A percentile compares a stretch with the other conserved stretches of the same genome.
Evolutionary conservation across 1,140 invertebrate genomes (phyloP).

Genomic region (Drosophila nikananu): DNA sequence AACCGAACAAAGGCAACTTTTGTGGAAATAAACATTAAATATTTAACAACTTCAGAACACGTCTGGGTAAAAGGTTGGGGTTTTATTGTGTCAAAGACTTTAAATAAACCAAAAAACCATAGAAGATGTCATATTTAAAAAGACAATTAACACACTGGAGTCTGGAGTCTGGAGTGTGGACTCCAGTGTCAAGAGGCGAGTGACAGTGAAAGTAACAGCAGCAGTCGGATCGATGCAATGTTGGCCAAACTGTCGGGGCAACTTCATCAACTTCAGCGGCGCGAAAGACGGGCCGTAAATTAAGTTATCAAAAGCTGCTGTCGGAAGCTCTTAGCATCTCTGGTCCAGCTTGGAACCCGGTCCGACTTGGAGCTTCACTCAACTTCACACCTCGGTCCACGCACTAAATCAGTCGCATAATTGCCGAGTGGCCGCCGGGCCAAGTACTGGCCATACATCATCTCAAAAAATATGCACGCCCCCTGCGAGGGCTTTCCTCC

Average conservation of each 20-base stretch:
- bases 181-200: constrained; percentile 35
- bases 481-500: constrained; percentile 20
- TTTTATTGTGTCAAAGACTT: not conserved
- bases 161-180: not conserved
- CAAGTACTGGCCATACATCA: constrained; percentile 66
- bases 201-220: constrained; percentile 75
- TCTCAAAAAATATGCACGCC: constrained; percentile 74
- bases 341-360: constrained; percentile 9
- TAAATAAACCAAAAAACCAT: constrained; percentile 13
- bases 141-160: constrained; percentile 61
- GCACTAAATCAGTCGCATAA: constrained; percentile 82
- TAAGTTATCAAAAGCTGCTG: constrained; percentile 78
- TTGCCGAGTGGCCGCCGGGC: constrained; percentile 47
- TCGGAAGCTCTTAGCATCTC: constrained; percentile 80
- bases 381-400: constrained; percentile 72
- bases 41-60: constrained; percentile 26
- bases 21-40: constrained; percentile 31
- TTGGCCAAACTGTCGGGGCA: constrained; percentile 51
- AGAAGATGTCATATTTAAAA: constrained; percentile 39
- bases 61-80: not conserved
- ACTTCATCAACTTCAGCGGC: constrained; percentile 63
- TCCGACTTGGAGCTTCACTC: constrained; percentile 55
- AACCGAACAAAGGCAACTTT: constrained; percentile 12
- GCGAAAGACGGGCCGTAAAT: constrained; percentile 69
- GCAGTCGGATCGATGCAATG: constrained; percentile 58